Evolutionary conservation across 1,140 invertebrate genomes (phyloP), one percentile per base, ranked within the genome.

Genomic region (Agrilus planipennis): DNA sequence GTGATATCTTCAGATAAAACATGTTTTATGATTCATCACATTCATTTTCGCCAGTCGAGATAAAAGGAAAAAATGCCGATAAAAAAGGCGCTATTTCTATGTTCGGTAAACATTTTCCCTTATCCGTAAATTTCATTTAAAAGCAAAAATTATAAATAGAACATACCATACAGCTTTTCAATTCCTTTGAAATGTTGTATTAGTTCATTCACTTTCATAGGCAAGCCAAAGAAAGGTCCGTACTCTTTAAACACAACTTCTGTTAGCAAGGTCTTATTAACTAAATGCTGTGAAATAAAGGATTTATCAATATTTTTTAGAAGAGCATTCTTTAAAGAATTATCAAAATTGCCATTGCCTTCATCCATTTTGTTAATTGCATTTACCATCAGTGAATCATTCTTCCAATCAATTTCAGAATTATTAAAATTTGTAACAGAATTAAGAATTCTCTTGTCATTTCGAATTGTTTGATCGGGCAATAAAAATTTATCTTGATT

Each of bases 201-300:
- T 32, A 87, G 57, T 4, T 72, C 52, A 54, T 77, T 69, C 0
- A 84, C 75, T 55, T 59, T 68, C 1, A 62, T 53, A 2, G 84
- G 77, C 11, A 89, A 62, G 1, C 80, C 83, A 69, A 79, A 87
- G 62, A 86, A 89, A 18, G 64, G 46, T 2, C 68, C 70, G 17
- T 62, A 56, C 32, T 49, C 46, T 7, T 52, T 50, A 51, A 62
- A 62, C 4, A 50, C 39, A 6, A 39, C 25, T n/a, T 20, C 34
- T 12, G 34, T 22, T 35, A 46, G 45, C 17, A 49, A 36, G 23
- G 44, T 49, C 20, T 10, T 17, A 36, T 52, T 45, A 16, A 43
- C 4, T 29, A 12, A 17, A 31, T 54, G 53, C n/a, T 28, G 15
- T 0, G 37, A 25, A 11, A 31, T 20, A 21, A 52, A 25, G 22